Evolutionary conservation across 2,888 invertebrate species (phyloP).

Genomic region (Ptychoptera contaminata): DNA sequence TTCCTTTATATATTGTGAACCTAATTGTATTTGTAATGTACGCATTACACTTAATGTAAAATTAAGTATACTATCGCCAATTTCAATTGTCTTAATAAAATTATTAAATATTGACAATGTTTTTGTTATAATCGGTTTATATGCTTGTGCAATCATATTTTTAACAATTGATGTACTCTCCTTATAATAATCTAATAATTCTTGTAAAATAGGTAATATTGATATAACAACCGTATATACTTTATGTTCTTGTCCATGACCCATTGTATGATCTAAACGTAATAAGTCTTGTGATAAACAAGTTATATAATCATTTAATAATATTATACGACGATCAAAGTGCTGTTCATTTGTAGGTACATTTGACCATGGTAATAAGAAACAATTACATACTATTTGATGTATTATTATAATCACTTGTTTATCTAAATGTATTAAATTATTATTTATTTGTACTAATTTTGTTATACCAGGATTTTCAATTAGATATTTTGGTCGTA

Average conservation of each 20-base stretch:
- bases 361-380: constrained; percentile 28
- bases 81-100: constrained; percentile 22
- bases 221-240: constrained; percentile 21
- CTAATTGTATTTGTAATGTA: constrained; percentile 27
- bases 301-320: constrained; percentile 25
- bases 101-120: constrained; percentile 25
- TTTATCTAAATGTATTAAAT: constrained; percentile 23
- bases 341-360: constrained; percentile 25
- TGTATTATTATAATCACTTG: constrained; percentile 24
- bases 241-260: constrained; percentile 21
- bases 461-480: constrained; percentile 25
- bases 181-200: constrained; percentile 26
- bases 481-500: constrained; percentile 28
- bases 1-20: constrained; percentile 25
- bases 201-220: constrained; percentile 22
- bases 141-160: constrained; percentile 26
- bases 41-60: constrained; percentile 27
- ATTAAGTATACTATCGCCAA: constrained; percentile 24
- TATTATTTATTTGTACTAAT: constrained; percentile 24
- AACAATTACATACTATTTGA: constrained; percentile 26
- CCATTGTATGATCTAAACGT: constrained; percentile 18
- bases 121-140: constrained; percentile 27
- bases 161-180: constrained; percentile 26
- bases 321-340: constrained; percentile 21
- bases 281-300: constrained; percentile 23